These are phyloP conservation scores for Addax nasomaculatus DNA, from an alignment of 2,113 vertebrate species.

Conservation along the genomic window DNA sequence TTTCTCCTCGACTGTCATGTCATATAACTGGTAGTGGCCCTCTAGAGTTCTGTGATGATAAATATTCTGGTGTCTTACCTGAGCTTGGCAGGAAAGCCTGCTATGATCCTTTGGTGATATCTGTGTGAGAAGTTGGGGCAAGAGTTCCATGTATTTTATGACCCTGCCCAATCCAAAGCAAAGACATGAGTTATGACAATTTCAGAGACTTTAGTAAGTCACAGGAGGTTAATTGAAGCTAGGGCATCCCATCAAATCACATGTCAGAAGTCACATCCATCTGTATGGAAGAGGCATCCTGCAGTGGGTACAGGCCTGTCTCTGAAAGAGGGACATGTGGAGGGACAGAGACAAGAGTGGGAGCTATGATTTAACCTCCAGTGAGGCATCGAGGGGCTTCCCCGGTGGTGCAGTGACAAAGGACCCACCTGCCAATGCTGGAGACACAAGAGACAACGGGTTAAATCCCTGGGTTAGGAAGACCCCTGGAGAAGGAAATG, in stretches of 20 bases:
- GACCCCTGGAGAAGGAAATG: background rate
- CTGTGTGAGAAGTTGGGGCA: background rate
- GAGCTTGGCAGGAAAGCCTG: background rate
- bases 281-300: background rate
- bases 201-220: background rate
- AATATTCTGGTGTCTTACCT: background rate
- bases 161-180: background rate
- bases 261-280: background rate
- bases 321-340: background rate
- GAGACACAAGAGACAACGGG: background rate
- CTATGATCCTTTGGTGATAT: background rate
- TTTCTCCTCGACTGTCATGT: background rate
- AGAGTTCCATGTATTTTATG: background rate
- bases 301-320: background rate
- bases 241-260: background rate
- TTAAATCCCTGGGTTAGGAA: background rate
- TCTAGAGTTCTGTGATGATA: background rate
- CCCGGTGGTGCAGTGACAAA: background rate
- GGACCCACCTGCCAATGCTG: fast-evolving
- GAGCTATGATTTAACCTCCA: background rate
- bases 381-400: background rate
- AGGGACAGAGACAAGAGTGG: background rate
- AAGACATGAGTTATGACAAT: background rate
- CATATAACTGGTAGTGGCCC: background rate
- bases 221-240: background rate